Conservation (phyloP, 1,140 invertebrate species). For the Delia radicum region DNA sequence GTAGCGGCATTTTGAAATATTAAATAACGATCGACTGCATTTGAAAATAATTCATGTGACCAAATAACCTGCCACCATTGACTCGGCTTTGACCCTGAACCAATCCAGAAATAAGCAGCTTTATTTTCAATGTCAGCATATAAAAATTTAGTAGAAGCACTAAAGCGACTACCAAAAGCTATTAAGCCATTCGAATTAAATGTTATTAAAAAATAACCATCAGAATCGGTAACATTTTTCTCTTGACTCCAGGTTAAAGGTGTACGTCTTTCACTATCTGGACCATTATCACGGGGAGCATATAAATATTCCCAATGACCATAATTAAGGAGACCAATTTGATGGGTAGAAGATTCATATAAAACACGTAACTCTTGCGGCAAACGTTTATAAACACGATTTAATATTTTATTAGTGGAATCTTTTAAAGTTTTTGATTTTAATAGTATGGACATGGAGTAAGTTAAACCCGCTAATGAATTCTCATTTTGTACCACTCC, state of each 20-base stretch:
- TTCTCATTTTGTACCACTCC: neutral
- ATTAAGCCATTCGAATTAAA: neutral
- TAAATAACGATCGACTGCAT: neutral
- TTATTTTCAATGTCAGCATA: neutral
- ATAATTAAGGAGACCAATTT: neutral
- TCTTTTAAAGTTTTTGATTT: neutral
- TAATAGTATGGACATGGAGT: no score
- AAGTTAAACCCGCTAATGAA: neutral
- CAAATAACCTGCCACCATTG: constrained; percentile 7
- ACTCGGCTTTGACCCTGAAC: neutral
- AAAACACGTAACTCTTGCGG: neutral
- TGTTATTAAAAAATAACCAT: neutral
- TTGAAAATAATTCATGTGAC: neutral
- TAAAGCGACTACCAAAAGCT: neutral
- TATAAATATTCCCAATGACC: constrained; percentile 3
- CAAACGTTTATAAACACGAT: neutral
- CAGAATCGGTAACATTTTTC: constrained; percentile 5
- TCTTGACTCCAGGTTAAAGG: constrained; percentile 6
- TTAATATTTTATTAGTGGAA: neutral
- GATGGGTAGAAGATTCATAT: neutral
- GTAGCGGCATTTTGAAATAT: neutral
- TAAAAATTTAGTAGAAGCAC: neutral
- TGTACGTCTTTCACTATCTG: neutral
- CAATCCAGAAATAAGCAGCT: constrained; percentile 5
- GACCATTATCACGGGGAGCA: constrained; percentile 16